Evolutionary conservation across 2,113 vertebrate species (phyloP).

Genomic region (Jaculus jaculus): DNA sequence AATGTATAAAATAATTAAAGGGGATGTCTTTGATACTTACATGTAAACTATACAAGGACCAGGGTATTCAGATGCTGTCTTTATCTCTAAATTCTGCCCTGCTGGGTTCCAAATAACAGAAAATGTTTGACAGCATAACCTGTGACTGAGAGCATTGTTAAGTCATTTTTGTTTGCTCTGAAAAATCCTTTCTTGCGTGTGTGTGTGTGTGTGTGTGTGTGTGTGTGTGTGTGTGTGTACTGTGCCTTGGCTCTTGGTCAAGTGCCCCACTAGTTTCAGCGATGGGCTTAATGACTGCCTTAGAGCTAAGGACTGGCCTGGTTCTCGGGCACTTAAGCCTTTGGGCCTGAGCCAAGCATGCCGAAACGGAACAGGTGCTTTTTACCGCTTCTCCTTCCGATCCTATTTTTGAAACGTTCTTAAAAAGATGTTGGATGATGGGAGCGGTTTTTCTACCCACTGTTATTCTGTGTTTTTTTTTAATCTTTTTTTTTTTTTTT

Average conservation of each 20-base stretch:
- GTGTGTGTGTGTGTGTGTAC: no score
- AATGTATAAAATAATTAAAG: neutral
- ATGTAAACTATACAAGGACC: neutral
- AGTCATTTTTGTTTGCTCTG: conserved; percentile 43
- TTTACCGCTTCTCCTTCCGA: conserved; percentile 48
- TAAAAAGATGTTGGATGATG: neutral
- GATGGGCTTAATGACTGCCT: conserved; percentile 64
- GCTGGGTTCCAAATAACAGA: neutral
- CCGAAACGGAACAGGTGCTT: conserved; percentile 25
- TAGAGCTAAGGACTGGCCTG: conserved; percentile 75
- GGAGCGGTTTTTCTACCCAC: neutral
- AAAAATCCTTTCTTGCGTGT: conserved; percentile 1
- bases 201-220: no score
- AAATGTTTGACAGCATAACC: neutral
- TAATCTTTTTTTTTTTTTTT: neutral
- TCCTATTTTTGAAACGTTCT: conserved; percentile 43
- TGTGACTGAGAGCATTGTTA: neutral
- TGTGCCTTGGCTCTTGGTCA: conserved; percentile 53
- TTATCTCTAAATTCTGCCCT: neutral
- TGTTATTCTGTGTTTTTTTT: neutral
- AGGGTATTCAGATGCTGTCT: neutral
- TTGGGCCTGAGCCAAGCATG: conserved; percentile 69
- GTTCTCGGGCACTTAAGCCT: conserved; percentile 69
- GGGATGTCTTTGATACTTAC: neutral
- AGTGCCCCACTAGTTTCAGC: conserved; percentile 32